Conservation (phyloP, 1,140 invertebrate genomes). For the Sinella curviseta region DNA sequence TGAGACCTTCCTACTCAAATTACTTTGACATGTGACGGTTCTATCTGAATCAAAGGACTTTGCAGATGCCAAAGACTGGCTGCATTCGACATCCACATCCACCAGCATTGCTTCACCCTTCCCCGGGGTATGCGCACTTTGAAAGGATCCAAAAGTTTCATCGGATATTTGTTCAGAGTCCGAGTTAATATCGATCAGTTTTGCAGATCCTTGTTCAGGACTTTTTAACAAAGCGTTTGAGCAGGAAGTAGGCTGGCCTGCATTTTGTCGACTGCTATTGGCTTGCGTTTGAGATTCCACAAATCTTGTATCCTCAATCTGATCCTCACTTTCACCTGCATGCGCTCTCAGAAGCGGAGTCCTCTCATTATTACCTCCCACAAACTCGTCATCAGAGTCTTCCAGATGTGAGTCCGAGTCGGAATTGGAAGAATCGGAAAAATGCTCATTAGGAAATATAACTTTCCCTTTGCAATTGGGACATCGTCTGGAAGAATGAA, state of each 20-base stretch:
- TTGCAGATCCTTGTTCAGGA: not conserved
- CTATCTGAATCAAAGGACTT: slow-evolving; percentile 12
- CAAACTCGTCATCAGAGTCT: slow-evolving; percentile 7
- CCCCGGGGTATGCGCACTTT: not conserved
- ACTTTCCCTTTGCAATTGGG: slow-evolving; percentile 38
- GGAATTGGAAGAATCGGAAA: slow-evolving; percentile 28
- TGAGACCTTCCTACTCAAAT: not conserved
- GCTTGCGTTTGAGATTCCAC: slow-evolving; percentile 21
- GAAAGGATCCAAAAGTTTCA: slow-evolving; percentile 5
- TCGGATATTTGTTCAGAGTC: not conserved
- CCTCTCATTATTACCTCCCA: slow-evolving; percentile 14
- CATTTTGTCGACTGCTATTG: not conserved
- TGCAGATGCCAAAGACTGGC: not conserved
- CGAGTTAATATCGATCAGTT: not conserved
- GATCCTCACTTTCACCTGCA: not conserved
- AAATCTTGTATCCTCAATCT: slow-evolving; percentile 26
- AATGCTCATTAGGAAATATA: slow-evolving; percentile 32
- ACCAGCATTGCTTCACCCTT: not conserved
- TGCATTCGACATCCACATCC: not conserved
- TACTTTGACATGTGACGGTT: not conserved
- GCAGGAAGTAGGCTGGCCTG: not conserved
- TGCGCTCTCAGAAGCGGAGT: slow-evolving; percentile 19
- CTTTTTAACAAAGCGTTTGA: not conserved
- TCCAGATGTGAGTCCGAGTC: not conserved
- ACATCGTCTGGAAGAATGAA: slow-evolving; percentile 28